phyloP scores from a whole-genome alignment of 2,797 vertebrate species.

The Microctenopoma stevenorrisi region DNA sequence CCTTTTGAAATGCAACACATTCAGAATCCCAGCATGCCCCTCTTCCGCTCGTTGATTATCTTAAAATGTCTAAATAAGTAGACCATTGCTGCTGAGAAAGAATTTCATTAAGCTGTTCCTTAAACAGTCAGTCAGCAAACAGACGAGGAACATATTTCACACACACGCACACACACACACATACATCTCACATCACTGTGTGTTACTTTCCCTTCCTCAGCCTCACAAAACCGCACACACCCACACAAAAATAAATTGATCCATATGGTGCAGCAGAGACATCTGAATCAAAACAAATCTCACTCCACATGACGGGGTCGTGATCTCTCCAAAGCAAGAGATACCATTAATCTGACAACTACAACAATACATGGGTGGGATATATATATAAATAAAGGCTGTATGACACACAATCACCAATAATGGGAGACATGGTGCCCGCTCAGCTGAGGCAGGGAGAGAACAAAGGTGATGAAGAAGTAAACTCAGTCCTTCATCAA shows the following conservation, averaged over 20 bases:
- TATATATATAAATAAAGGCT: conserved; percentile 14
- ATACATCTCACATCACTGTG: conserved; percentile 41
- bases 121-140: conserved; percentile 44
- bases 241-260: conserved; percentile 48
- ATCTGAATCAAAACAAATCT: conserved; percentile 63
- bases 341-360: conserved; percentile 59
- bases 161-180: conserved; percentile 30
- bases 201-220: conserved; percentile 15
- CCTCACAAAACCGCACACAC: conserved; percentile 13
- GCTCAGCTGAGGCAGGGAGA: conserved; percentile 50
- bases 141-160: conserved; percentile 56
- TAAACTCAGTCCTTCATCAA: conserved; percentile 67
- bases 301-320: conserved; percentile 43
- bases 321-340: conserved; percentile 43
- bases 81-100: conserved; percentile 15
- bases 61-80: conserved; percentile 54
- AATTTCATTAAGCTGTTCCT: conserved; percentile 53
- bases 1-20: conserved; percentile 49
- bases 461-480: conserved; percentile 77
- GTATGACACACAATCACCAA: conserved; percentile 34
- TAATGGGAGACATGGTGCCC: conserved; percentile 57
- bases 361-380: conserved; percentile 37
- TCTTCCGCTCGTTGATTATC: conserved; percentile 57
- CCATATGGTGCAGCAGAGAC: conserved; percentile 39
- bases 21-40: conserved; percentile 42